A percentile compares a stretch with the other conserved stretches of the same genome.
Conservation (phyloP, 2,888 invertebrate genomes). For the Latheticus oryzae region DNA sequence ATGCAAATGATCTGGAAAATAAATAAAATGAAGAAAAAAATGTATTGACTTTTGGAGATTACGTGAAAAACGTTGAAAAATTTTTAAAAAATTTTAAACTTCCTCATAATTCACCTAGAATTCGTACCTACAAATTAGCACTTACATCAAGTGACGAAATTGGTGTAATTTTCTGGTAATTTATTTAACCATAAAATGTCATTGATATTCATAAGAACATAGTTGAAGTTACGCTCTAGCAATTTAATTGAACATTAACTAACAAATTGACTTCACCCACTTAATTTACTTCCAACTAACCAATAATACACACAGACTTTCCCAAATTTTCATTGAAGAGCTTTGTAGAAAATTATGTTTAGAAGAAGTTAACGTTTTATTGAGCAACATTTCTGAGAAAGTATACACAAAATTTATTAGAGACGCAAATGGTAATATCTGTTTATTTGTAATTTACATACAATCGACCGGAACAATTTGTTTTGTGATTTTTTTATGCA, state of each 20-base stretch:
- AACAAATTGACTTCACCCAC: slow-evolving; percentile 4
- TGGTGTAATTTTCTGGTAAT: too few species aligned
- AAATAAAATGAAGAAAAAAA: too few species aligned
- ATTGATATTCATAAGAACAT: slow-evolving; percentile 17
- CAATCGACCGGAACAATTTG: slow-evolving; percentile 40
- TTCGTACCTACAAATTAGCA: slow-evolving; percentile 11
- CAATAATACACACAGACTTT: too few species aligned
- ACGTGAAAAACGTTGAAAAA: too few species aligned
- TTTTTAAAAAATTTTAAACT: slow-evolving; percentile 3
- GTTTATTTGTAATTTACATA: slow-evolving; percentile 31
- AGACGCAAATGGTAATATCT: slow-evolving; percentile 26
- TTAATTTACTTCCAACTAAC: too few species aligned
- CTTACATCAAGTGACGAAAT: slow-evolving; percentile 29
- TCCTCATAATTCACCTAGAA: slow-evolving; percentile 19
- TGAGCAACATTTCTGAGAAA: slow-evolving; percentile 23
- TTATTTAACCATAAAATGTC: slow-evolving; percentile 25
- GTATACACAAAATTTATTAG: slow-evolving; percentile 29
- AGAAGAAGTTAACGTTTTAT: slow-evolving; percentile 6
- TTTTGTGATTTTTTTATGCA: slow-evolving; percentile 32
- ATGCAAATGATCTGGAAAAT: too few species aligned
- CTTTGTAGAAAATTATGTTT: slow-evolving; percentile 4
- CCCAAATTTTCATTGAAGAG: slow-evolving; percentile 15
- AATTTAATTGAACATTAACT: slow-evolving; percentile 17
- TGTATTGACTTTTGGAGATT: too few species aligned
- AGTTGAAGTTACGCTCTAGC: slow-evolving; percentile 8